A percentile compares a stretch with the other conserved stretches of the same genome.
These are phyloP conservation scores for Tragelaphus strepsiceros DNA, from an alignment of 2,113 vertebrate genomes.

Conservation along the genomic window DNA sequence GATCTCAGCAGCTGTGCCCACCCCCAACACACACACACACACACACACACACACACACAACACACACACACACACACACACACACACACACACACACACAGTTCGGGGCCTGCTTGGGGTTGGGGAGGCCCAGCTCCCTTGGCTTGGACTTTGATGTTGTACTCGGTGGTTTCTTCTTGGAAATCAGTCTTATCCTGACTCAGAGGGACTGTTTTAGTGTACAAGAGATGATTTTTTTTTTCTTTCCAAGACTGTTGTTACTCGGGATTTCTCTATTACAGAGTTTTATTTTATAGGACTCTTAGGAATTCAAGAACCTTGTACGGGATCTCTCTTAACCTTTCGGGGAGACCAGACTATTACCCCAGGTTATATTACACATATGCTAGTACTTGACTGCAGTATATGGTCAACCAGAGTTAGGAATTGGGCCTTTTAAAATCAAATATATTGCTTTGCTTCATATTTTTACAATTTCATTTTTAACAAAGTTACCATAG, in stretches of 20 bases:
- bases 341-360: conserved; percentile 18
- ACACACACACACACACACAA: not conserved
- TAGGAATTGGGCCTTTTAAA: conserved; percentile 27
- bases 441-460: conserved; percentile 16
- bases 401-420: not conserved
- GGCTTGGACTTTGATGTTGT: not conserved
- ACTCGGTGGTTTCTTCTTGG: not conserved
- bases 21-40: not conserved
- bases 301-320: not conserved
- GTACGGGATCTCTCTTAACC: conserved; percentile 1
- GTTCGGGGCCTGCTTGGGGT: not conserved
- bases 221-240: not conserved
- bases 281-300: conserved; percentile 33
- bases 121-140: not conserved
- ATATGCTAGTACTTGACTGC: not conserved
- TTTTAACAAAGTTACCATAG: not conserved
- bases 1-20: not conserved
- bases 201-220: not conserved
- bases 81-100: not conserved
- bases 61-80: not conserved
- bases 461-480: conserved; percentile 14
- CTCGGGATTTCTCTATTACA: conserved; percentile 1
- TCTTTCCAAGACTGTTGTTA: not conserved
- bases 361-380: not conserved
- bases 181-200: not conserved